Base-by-base conservation (phyloP, 2,113 vertebrate genomes). In the Dipodomys merriami region DNA sequence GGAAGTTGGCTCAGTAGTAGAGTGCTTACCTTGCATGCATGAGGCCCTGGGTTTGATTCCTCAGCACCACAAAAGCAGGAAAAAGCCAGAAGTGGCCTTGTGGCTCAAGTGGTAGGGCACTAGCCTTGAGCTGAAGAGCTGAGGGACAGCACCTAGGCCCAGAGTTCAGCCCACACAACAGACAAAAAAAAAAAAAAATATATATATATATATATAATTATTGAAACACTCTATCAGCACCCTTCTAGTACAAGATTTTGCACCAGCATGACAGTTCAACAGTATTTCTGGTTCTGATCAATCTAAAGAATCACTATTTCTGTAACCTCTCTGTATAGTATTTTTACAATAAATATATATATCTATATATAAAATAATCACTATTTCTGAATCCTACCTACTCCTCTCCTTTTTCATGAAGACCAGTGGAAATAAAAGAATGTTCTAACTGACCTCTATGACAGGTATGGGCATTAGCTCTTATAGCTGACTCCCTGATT, bases 221-320 rank as follows among this genome's bases (percentile, higher is more conserved):
- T 7, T 78, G 87, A 82, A 73, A 68, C 7, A 57, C 8, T 93
- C 44, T 77, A 18, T 82, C 68, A 83, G 64, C 0, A 39, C 7
- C 16, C 1, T 67, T 74, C 60, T 46, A 62, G 8, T 30, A 30
- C 16, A 62, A 27, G 57, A 57, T 49, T 83, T 77, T 88, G 7
- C 39, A 12, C 0, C 13, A 10, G 16, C 35, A 46, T 6, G 35
- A 82, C 35, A 78, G 35, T 74, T 74, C 49, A 39, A 13, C 15
- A 68, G 67, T 80, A 35, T 64, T 86, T 88, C 76, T 86, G 67
- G 12, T 78, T 76, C 72, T 86, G 22, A 39, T 65, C 57, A 85
- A 27, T 69, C 76, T 81, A 46, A 68, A 69, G 33, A 92, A 68
- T 79, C 30, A 77, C 5, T 72, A 12, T 44, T 94, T 91, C 65